phyloP scores from a whole-genome alignment of 2,797 vertebrate species.

The Lophius americanus region DNA sequence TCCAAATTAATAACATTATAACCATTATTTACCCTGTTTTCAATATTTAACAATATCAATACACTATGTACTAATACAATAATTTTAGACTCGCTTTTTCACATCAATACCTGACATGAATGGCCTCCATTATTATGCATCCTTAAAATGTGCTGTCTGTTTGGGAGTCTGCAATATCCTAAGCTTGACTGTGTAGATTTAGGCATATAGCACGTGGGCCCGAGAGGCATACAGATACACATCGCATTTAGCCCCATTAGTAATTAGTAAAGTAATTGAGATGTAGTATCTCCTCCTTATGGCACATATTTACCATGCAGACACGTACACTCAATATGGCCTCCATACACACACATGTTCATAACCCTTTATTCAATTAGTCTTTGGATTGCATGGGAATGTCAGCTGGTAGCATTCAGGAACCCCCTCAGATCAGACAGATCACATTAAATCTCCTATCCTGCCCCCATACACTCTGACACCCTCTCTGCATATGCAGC shows the following conservation, averaged over 20 bases:
- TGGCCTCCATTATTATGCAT: background rate
- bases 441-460: conserved; percentile 52
- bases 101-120: too few species aligned
- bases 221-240: conserved; percentile 40
- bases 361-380: conserved; percentile 80
- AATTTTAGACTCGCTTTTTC: too few species aligned
- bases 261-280: conserved; percentile 55
- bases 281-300: conserved; percentile 72
- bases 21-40: too few species aligned
- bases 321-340: conserved; percentile 49
- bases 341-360: conserved; percentile 60
- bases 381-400: conserved; percentile 68
- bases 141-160: background rate
- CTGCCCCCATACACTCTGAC: conserved; percentile 22
- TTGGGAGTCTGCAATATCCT: too few species aligned
- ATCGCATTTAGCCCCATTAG: conserved; percentile 43
- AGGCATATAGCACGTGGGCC: conserved; percentile 13
- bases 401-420: conserved; percentile 72
- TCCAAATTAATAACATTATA: background rate
- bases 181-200: conserved; percentile 15
- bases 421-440: conserved; percentile 40
- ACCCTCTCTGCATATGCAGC: conserved; percentile 18
- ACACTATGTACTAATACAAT: too few species aligned
- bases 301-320: conserved; percentile 63
- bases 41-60: too few species aligned